phyloP scores from a whole-genome alignment of 2,113 vertebrate species.

The Neoarius graeffei region DNA sequence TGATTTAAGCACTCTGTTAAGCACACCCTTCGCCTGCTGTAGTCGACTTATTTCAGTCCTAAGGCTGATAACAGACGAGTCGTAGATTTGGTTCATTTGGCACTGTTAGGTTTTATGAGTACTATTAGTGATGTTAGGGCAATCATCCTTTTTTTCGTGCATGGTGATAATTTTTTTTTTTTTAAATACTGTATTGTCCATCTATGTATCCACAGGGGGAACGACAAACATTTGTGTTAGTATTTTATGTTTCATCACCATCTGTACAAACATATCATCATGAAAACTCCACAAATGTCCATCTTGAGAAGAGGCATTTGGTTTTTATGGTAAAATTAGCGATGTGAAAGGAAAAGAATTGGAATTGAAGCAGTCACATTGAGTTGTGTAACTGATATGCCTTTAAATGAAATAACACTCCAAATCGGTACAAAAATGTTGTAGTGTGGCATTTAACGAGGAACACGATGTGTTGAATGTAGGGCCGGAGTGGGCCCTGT shows the following conservation, averaged over 20 bases:
- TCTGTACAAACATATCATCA: constrained; percentile 23
- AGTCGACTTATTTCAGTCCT: background rate
- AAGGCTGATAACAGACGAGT: background rate
- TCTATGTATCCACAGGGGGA: background rate
- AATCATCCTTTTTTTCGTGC: constrained; percentile 1
- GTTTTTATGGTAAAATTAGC: background rate
- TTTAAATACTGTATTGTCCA: background rate
- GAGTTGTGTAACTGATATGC: constrained; percentile 5
- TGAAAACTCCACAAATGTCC: constrained; percentile 16
- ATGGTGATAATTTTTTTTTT: background rate
- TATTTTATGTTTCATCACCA: background rate
- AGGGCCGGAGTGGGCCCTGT: no score
- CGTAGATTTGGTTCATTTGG: background rate
- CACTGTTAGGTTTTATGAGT: background rate
- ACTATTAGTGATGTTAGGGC: background rate
- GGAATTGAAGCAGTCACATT: background rate
- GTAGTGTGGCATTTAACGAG: background rate
- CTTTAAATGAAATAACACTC: constrained; percentile 4
- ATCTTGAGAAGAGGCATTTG: background rate
- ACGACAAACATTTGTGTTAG: background rate
- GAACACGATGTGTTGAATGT: background rate
- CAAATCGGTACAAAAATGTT: background rate
- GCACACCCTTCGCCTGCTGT: background rate
- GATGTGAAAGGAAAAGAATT: background rate
- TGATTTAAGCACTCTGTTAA: constrained; percentile 1